phyloP scores from a whole-genome alignment of 2,113 vertebrate species.

The Lagopus leucura region DNA sequence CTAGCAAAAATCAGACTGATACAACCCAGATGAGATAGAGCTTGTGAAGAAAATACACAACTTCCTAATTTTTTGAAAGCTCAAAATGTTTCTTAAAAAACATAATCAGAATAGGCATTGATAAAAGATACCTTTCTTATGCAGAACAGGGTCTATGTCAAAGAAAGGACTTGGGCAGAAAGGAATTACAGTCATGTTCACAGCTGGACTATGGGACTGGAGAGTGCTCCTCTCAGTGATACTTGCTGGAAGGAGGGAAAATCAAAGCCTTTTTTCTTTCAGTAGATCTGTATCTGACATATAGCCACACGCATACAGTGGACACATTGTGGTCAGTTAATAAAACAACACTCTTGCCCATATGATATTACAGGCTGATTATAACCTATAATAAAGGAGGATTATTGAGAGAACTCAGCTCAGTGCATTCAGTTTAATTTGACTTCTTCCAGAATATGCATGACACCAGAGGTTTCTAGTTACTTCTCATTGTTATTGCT shows the following conservation, averaged over 20 bases:
- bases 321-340: background rate
- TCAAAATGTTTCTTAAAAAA: background rate
- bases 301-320: background rate
- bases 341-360: background rate
- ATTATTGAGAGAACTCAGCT: background rate
- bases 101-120: background rate
- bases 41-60: background rate
- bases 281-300: background rate
- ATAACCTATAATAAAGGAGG: background rate
- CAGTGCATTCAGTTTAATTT: background rate
- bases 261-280: background rate
- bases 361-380: background rate
- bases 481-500: background rate
- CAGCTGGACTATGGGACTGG: background rate
- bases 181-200: background rate
- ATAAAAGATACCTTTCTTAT: background rate
- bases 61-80: background rate
- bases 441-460: background rate
- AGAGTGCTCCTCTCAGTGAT: background rate
- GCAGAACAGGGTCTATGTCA: background rate
- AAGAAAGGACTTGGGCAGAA: fast-evolving
- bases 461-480: background rate
- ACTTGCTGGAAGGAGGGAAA: background rate
- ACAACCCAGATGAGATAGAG: background rate
- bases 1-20: background rate